A percentile compares a stretch with the other conserved stretches of the same genome.
Conservation (phyloP, 2,888 invertebrate genomes). For the Gari tellinella region DNA sequence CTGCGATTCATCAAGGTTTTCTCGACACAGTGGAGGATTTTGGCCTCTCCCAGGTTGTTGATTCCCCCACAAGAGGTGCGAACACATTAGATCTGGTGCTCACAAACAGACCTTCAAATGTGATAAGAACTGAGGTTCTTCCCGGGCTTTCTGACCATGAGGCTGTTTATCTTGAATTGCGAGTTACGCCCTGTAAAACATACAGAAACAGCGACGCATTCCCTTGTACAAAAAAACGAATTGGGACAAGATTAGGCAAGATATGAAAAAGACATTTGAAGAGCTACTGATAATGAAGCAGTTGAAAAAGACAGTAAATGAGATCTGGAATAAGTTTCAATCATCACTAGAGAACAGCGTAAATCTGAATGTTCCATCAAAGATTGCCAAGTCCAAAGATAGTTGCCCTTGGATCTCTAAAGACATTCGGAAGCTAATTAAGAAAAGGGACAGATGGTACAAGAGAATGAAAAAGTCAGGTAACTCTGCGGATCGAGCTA, state of each 20-base stretch:
- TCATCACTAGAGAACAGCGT: constrained; percentile 14
- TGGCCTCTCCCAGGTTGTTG: constrained; percentile 22
- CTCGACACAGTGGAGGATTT: constrained; percentile 20
- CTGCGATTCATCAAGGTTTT: constrained; percentile 23
- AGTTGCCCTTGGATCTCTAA: constrained; percentile 27
- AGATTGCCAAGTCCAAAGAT: constrained; percentile 16
- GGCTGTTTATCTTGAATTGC: constrained; percentile 20
- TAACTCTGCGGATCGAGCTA: neutral
- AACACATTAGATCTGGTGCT: constrained; percentile 33
- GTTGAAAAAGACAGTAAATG: constrained; percentile 4
- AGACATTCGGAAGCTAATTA: constrained; percentile 25
- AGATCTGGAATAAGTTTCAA: constrained; percentile 20
- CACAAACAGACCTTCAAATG: constrained; percentile 17
- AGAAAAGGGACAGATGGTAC: constrained; percentile 22
- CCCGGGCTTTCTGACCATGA: constrained; percentile 52
- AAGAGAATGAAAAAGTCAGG: constrained; percentile 33
- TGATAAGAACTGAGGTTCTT: constrained; percentile 25
- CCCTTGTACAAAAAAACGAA: constrained; percentile 33
- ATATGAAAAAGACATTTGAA: neutral
- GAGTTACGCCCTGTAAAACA: constrained; percentile 2
- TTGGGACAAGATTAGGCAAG: constrained; percentile 13
- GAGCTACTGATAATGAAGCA: neutral
- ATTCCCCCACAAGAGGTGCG: constrained; percentile 19
- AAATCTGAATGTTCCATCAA: constrained; percentile 29
- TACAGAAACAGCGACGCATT: constrained; percentile 25